These are phyloP conservation scores for Beaufortia kweichowensis DNA, from an alignment of 2,113 vertebrate species.

Conservation along the genomic window DNA sequence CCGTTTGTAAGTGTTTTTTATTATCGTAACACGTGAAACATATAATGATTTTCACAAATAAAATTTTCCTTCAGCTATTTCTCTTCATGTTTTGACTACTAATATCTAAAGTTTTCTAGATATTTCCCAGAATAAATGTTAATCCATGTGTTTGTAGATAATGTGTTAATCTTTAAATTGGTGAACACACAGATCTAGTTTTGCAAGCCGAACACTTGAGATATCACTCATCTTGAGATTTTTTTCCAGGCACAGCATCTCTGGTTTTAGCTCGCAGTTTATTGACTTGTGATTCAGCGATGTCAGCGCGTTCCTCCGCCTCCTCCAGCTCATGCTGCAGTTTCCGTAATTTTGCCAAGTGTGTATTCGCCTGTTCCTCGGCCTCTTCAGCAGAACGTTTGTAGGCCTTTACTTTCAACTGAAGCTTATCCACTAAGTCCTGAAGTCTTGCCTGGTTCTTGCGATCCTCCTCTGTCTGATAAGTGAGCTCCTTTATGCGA, in stretches of 20 bases:
- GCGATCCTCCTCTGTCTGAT: slow-evolving; percentile 60
- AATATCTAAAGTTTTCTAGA: background rate
- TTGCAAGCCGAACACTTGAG: background rate
- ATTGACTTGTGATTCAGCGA: slow-evolving; percentile 63
- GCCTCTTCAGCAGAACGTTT: slow-evolving; percentile 54
- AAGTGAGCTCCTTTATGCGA: slow-evolving; percentile 60
- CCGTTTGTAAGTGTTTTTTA: background rate
- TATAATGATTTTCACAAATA: background rate
- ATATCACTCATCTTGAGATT: slow-evolving; percentile 51
- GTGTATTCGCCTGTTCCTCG: slow-evolving; percentile 55
- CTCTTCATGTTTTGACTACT: background rate
- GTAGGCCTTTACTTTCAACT: slow-evolving; percentile 58
- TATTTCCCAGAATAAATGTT: background rate
- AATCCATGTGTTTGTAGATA: no score
- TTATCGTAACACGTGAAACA: background rate
- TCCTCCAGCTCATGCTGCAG: slow-evolving; percentile 62
- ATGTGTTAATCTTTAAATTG: slow-evolving; percentile 6
- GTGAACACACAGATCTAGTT: background rate
- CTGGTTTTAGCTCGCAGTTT: slow-evolving; percentile 61
- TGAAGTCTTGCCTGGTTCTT: slow-evolving; percentile 58
- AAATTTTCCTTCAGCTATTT: no score
- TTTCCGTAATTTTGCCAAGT: slow-evolving; percentile 60
- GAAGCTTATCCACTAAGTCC: slow-evolving; percentile 57
- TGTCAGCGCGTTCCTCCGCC: slow-evolving; percentile 61
- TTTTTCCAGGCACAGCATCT: slow-evolving; percentile 52